These are phyloP conservation scores for Sebastes oblongus DNA, from an alignment of 2,797 vertebrate species.

Conservation along the genomic window DNA sequence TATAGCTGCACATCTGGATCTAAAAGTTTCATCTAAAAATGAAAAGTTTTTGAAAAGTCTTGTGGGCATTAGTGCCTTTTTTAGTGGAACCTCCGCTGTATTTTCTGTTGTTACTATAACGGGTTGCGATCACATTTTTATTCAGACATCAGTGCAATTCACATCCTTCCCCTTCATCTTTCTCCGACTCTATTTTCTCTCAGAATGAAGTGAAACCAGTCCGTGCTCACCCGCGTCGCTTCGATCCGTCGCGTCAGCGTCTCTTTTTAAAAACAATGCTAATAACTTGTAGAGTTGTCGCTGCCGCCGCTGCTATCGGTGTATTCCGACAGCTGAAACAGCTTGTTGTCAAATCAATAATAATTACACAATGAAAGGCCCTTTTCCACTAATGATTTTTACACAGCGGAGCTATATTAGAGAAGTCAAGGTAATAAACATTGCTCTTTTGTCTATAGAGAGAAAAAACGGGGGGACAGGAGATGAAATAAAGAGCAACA, in stretches of 20 bases:
- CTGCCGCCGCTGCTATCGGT: slow-evolving; percentile 41
- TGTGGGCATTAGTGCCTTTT: background rate
- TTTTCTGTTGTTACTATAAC: slow-evolving; percentile 20
- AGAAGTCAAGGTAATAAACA: slow-evolving; percentile 55
- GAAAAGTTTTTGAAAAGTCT: too few species aligned
- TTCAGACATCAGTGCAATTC: background rate
- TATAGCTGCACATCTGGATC: too few species aligned
- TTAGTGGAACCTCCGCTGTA: background rate
- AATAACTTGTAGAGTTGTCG: slow-evolving; percentile 62
- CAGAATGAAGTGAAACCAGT: background rate
- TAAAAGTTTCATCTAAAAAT: too few species aligned
- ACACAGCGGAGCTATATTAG: slow-evolving; percentile 62
- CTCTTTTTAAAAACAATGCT: slow-evolving; percentile 51
- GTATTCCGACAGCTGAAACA: slow-evolving; percentile 52
- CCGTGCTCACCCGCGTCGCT: slow-evolving; percentile 1
- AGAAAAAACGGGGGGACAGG: background rate
- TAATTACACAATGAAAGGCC: slow-evolving; percentile 75
- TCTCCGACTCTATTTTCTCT: background rate
- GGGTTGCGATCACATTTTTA: slow-evolving; percentile 12
- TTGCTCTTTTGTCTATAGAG: slow-evolving; percentile 54
- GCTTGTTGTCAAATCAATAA: slow-evolving; percentile 80
- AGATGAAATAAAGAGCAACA: slow-evolving; percentile 11
- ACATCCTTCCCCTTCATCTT: background rate
- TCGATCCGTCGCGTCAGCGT: slow-evolving; percentile 35
- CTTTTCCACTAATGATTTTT: slow-evolving; percentile 66